Percentiles rank a stretch among this genome's conserved stretches.
Conservation (phyloP, 1,140 invertebrate species). For the Calycopis cecrops region DNA sequence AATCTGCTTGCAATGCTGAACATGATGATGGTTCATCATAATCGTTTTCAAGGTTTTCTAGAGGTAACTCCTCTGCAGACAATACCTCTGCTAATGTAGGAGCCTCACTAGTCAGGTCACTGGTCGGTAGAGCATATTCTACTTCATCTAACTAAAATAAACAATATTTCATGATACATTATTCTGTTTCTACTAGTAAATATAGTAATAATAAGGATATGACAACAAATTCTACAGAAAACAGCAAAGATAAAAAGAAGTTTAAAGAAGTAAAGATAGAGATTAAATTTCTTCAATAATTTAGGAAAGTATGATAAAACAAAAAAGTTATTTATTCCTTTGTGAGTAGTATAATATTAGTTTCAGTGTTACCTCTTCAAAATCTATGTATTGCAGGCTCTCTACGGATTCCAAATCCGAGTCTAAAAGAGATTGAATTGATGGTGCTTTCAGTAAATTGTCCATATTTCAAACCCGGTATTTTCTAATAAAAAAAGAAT, state of each 20-base stretch:
- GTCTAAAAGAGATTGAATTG: constrained; percentile 76
- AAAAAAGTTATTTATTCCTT: too few relatives aligned
- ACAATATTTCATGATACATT: too few relatives aligned
- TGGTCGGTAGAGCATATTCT: constrained; percentile 63
- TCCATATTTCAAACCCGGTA: constrained; percentile 50
- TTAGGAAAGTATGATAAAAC: too few relatives aligned
- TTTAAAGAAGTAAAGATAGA: constrained; percentile 5
- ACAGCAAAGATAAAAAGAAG: too few relatives aligned
- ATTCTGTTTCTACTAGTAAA: too few relatives aligned
- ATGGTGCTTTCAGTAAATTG: constrained; percentile 73
- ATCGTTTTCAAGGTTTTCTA: constrained; percentile 28
- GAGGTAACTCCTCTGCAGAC: constrained; percentile 38
- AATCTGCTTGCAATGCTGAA: constrained; percentile 61
- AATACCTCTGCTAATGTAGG: constrained; percentile 60
- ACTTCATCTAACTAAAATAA: constrained; percentile 61
- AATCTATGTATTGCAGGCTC: constrained; percentile 79
- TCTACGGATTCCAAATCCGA: constrained; percentile 81
- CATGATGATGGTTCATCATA: constrained; percentile 48
- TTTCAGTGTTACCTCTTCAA: constrained; percentile 77
- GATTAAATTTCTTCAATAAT: constrained; percentile 5
- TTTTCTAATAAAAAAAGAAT: too few relatives aligned
- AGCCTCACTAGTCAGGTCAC: constrained; percentile 60
- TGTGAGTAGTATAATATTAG: too few relatives aligned
- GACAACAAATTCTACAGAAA: too few relatives aligned
- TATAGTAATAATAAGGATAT: neutral